Evolutionary conservation across 2,797 vertebrate genomes (phyloP).

Genomic region (Eptatretus atami): DNA sequence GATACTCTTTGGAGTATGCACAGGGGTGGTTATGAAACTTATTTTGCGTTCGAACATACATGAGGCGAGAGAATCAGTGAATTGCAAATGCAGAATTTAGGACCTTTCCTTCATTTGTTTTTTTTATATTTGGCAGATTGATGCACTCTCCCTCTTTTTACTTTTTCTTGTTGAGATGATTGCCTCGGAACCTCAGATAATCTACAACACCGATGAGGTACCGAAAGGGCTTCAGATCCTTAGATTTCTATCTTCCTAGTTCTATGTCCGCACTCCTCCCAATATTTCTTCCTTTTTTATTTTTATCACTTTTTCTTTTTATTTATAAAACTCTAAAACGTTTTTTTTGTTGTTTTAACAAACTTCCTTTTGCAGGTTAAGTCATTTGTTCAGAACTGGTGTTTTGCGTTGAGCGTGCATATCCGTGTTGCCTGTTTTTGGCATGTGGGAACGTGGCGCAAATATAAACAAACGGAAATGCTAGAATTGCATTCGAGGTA

Average conservation of each 20-base stretch:
- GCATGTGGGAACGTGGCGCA: slow-evolving; percentile 95
- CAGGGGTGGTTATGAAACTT: no score
- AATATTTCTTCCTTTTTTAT: no score
- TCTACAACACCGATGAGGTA: slow-evolving; percentile 97
- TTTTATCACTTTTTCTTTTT: background rate
- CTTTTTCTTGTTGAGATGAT: slow-evolving; percentile 94
- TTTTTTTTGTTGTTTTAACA: slow-evolving; percentile 6
- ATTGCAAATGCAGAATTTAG: background rate
- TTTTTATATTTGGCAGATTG: slow-evolving; percentile 25
- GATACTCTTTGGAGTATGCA: no score
- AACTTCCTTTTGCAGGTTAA: slow-evolving; percentile 24
- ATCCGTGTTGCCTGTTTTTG: slow-evolving; percentile 76
- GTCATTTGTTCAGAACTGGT: slow-evolving; percentile 96
- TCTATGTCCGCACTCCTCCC: background rate
- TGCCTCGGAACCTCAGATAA: slow-evolving; percentile 70
- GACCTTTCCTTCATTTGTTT: background rate
- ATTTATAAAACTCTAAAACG: no score
- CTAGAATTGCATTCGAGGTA: slow-evolving; percentile 93
- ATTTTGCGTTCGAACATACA: no score
- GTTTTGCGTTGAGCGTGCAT: slow-evolving; percentile 73
- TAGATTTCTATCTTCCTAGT: no score
- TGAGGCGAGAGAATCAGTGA: background rate
- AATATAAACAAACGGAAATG: slow-evolving; percentile 87
- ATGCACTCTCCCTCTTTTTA: slow-evolving; percentile 50
- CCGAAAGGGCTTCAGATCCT: no score